phyloP scores from a whole-genome alignment of 2,797 vertebrate genomes.

The Psittacula echo region DNA sequence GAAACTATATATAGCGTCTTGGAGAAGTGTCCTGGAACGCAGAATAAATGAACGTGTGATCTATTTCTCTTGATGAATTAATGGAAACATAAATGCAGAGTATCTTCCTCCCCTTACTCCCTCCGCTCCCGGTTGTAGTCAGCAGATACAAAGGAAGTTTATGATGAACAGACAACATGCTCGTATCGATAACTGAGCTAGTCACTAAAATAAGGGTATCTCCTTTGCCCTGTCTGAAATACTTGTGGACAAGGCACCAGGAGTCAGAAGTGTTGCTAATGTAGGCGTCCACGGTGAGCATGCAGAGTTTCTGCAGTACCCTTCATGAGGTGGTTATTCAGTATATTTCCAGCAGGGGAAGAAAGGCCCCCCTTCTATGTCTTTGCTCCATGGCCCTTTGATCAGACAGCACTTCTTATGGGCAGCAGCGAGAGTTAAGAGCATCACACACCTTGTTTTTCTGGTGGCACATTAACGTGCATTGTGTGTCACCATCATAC shows the following conservation, averaged over 20 bases:
- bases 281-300: background rate
- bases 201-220: background rate
- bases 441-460: background rate
- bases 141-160: background rate
- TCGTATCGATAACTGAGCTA: background rate
- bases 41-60: conserved; percentile 31
- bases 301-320: background rate
- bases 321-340: background rate
- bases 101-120: background rate
- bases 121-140: background rate
- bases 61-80: conserved; percentile 30
- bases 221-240: background rate
- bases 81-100: conserved; percentile 24
- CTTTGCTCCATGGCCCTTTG: background rate
- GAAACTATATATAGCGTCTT: conserved; percentile 48
- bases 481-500: rapidly evolving
- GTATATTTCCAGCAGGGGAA: background rate
- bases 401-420: rapidly evolving
- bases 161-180: background rate
- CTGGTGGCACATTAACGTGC: background rate
- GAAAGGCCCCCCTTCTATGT: background rate
- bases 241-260: rapidly evolving
- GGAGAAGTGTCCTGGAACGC: conserved; percentile 37
- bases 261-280: background rate
- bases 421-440: background rate